phyloP scores from a whole-genome alignment of 2,113 vertebrate species.

The Anoura caudifer region DNA sequence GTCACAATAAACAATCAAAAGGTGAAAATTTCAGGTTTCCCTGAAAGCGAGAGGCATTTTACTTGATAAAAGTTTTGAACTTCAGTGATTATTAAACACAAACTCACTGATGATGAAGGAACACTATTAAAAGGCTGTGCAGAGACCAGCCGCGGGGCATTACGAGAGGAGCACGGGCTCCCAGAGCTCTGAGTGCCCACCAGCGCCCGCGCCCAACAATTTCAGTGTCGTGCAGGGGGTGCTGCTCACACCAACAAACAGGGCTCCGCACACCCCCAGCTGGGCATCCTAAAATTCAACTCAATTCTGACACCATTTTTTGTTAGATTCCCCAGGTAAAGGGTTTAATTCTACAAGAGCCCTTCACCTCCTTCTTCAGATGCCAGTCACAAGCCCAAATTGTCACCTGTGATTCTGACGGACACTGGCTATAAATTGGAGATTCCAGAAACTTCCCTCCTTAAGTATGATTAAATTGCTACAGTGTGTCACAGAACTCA shows the following conservation, averaged over 20 bases:
- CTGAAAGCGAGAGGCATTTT: not conserved
- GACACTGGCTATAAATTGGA: too few species aligned
- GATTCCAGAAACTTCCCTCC: not conserved
- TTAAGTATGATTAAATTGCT: not conserved
- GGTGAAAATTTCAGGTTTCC: not conserved
- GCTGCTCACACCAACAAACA: not conserved
- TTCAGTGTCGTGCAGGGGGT: not conserved
- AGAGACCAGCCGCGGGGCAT: not conserved
- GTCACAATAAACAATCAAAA: not conserved
- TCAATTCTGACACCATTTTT: not conserved
- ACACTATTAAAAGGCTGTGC: not conserved
- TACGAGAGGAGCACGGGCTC: rapidly evolving
- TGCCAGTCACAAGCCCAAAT: not conserved
- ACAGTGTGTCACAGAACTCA: not conserved
- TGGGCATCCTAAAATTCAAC: not conserved
- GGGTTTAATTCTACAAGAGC: not conserved
- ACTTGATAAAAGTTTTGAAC: not conserved
- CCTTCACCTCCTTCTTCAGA: not conserved
- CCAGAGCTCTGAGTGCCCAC: not conserved
- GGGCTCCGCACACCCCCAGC: too few species aligned
- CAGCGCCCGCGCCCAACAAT: not conserved
- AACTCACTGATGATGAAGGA: not conserved
- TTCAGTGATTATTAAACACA: not conserved
- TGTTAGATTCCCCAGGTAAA: not conserved
- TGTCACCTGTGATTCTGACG: not conserved